Evolutionary conservation across 2,113 vertebrate genomes (phyloP), one percentile per base, ranked within the genome.

Genomic region (Centropus bengalensis): DNA sequence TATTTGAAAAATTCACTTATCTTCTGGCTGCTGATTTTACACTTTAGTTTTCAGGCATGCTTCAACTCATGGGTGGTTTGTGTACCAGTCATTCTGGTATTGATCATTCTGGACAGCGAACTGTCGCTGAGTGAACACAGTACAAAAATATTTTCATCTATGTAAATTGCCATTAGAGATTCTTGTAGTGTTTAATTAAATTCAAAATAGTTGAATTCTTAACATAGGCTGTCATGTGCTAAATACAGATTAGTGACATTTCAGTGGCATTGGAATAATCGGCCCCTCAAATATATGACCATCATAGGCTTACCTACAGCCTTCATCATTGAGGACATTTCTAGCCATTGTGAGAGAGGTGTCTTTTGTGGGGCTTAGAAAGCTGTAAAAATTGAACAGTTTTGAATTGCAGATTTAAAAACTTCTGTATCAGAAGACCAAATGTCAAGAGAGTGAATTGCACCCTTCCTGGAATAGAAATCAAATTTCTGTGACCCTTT

Each of bases 291-390:
- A 69, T 2, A 7, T 44, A 45, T 15, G 19, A 45, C 19, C 44
- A 45, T 45, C 19, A 1, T 56, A 8, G 8, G 3, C 4, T 38
- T 58, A 21, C 0, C 5, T 52, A 21, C 47, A 84, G 4, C 12
- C 36, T 47, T 32, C n/a, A 28, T 59, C 19, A 6, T 73, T 56
- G n/a, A 58, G 49, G 44, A 2, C 36, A 5, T 28, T 28, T 62
- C 17, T 69, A n/a, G 28, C 33, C 17, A 1, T 13, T 52, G 36
- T 32, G 66, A 84, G 26, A 30, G 17, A 42, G 24, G 10, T 63
- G 16, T 68, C 23, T 62, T 54, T 45, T 20, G 38, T 73, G 38
- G 5, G 30, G 44, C 45, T 73, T 36, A 66, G 24, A 44, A 77
- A 74, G 17, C 42, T 67, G 14, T 22, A 60, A 42, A 38, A 91